Base-by-base conservation (phyloP, 2,888 invertebrate genomes). In the Coleophora flavipennella region DNA sequence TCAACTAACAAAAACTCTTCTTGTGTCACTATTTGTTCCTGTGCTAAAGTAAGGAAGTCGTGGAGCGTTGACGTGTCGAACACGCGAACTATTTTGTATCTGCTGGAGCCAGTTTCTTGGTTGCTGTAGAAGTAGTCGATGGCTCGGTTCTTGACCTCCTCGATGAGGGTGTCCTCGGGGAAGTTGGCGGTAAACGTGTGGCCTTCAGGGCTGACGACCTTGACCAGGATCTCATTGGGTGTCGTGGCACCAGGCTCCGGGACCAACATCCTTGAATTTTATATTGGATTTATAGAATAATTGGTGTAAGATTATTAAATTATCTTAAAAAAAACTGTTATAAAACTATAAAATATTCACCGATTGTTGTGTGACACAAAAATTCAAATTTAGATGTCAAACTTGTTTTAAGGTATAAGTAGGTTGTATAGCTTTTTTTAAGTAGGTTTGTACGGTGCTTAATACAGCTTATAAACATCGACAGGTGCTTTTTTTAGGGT, bases 131-230 rank as follows among this genome's bases (percentile, higher is more conserved):
- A 84, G 58, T 46, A 75, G 11, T 77, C 74, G 8, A 80, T 58
- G 0, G 80, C 73, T 0, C 73, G 58, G 31, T 73, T 77, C 38
- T 83, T 83, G 0, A 84, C 66, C 42, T 83, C 78, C 38, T 84
- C 84, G 2, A 84, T 64, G 0, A 80, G 58, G 0, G 79, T 76
- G 9, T 83, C 77, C 47, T 76, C 79, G 0, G 69, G 11, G 41
- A 80, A 81, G 41, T 65, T 69, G 0, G 72, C 64, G 0, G 66
- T 59, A 42, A 73, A 79, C 0, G 72, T 68, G 20, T 66, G 67
- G 0, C 84, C 83, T 14, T 83, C 81, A 0, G 81, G 77, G 31
- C 81, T 73, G 9, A 84, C 67, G 6, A 84, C 58, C 51, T 77
- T 83, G 10, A 84, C 49, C 0, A 76, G 46, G 8, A 83, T 53